These are phyloP conservation scores for Laupala kohalensis DNA, from an alignment of 1,140 invertebrate species.

Conservation along the genomic window DNA sequence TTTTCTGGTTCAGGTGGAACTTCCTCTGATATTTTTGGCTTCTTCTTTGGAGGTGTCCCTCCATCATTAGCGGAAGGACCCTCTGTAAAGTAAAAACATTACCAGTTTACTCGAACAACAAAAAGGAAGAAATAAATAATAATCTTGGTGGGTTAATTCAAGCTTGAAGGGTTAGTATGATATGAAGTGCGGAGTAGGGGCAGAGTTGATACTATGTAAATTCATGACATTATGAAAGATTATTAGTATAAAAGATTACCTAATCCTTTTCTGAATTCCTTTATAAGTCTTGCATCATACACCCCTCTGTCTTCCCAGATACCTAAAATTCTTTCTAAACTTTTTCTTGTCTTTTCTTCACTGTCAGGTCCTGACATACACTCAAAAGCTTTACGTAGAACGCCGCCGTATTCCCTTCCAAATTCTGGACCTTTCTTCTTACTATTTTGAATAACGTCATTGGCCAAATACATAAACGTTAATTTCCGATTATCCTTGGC, in stretches of 20 bases:
- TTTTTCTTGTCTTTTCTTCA: slow-evolving; percentile 62
- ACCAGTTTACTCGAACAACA: background rate
- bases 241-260: slow-evolving; percentile 26
- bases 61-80: slow-evolving; percentile 21
- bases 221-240: too few relatives aligned
- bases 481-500: slow-evolving; percentile 75
- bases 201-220: too few relatives aligned
- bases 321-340: slow-evolving; percentile 63
- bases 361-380: slow-evolving; percentile 56
- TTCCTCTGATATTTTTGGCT: slow-evolving; percentile 10
- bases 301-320: slow-evolving; percentile 90
- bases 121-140: background rate
- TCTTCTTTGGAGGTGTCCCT: slow-evolving; percentile 27
- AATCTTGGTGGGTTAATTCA: background rate
- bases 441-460: slow-evolving; percentile 98
- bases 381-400: slow-evolving; percentile 65
- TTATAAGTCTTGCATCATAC: slow-evolving; percentile 64
- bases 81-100: background rate
- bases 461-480: slow-evolving; percentile 92
- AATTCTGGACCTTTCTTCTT: slow-evolving; percentile 96
- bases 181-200: too few relatives aligned
- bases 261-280: slow-evolving; percentile 53
- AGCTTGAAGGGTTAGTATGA: too few relatives aligned
- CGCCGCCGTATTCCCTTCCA: slow-evolving; percentile 67
- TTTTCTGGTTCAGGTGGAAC: background rate